Conservation (phyloP, 2,113 vertebrate genomes). For the Protobothrops mucrosquamatus region DNA sequence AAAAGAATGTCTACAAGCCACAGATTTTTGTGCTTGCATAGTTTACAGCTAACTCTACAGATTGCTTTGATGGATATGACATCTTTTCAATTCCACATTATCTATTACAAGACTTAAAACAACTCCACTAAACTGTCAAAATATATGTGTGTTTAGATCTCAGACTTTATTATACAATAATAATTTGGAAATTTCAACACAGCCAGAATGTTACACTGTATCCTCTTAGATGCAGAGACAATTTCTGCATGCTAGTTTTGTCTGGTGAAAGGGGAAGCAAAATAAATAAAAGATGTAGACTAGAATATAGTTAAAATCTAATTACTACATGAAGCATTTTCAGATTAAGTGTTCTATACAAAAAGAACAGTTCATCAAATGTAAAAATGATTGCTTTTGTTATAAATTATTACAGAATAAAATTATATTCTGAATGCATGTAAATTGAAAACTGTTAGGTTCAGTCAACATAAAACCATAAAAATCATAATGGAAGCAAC, state of each 20-base stretch:
- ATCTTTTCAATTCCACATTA: neutral
- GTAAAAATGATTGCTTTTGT: neutral
- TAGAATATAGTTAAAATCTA: neutral
- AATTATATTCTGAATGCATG: neutral
- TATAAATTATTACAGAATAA: neutral
- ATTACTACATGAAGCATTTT: neutral
- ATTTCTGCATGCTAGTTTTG: neutral
- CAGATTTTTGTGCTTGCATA: neutral
- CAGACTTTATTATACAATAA: neutral
- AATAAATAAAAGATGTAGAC: neutral
- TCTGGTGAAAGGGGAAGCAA: neutral
- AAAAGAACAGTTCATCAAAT: neutral
- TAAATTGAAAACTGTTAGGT: neutral
- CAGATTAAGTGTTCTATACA: neutral
- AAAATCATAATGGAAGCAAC: neutral
- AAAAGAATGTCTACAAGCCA: neutral
- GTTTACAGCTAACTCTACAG: neutral
- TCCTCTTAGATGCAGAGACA: neutral
- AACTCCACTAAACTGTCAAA: neutral
- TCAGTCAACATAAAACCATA: neutral
- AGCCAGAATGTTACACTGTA: neutral
- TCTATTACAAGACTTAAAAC: neutral
- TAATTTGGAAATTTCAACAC: neutral
- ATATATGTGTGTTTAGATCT: neutral
- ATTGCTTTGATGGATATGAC: neutral